Evolutionary conservation across 1,140 invertebrate species (phyloP).

Genomic region (Drosophila nigromelanica): DNA sequence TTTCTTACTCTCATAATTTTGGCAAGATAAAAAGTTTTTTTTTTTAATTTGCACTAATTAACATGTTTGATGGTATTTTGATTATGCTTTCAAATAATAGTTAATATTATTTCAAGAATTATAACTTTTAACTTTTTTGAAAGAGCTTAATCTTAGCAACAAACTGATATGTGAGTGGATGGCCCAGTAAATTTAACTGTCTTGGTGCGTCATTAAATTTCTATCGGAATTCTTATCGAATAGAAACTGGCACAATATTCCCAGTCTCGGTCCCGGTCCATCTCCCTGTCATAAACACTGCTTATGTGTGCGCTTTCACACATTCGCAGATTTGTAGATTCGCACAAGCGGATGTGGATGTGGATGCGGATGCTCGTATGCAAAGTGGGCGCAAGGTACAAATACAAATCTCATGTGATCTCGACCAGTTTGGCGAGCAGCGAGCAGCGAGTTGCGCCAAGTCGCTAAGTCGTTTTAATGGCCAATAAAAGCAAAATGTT

Average conservation of each 20-base stretch:
- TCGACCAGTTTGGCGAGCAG: constrained; percentile 22
- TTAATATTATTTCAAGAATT: too few relatives aligned
- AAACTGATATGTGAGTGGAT: too few relatives aligned
- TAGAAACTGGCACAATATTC: constrained; percentile 36
- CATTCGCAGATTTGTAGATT: constrained; percentile 21
- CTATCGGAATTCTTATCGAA: constrained; percentile 23
- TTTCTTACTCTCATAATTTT: too few relatives aligned
- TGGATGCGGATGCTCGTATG: constrained; percentile 32
- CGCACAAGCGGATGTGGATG: not conserved
- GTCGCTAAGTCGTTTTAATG: constrained; percentile 84
- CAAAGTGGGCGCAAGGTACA: constrained; percentile 66
- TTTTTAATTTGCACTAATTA: too few relatives aligned
- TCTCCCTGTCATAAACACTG: constrained; percentile 24
- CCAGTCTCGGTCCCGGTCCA: too few relatives aligned
- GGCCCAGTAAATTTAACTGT: too few relatives aligned
- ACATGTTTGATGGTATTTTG: too few relatives aligned
- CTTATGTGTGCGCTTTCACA: constrained; percentile 23
- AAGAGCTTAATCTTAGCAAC: too few relatives aligned
- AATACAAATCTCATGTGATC: constrained; percentile 57
- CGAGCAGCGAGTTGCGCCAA: constrained; percentile 45
- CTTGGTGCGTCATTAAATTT: constrained; percentile 2
- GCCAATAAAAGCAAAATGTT: constrained; percentile 84
- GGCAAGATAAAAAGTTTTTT: too few relatives aligned
- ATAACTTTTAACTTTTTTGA: too few relatives aligned
- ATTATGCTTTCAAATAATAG: too few relatives aligned